Conservation (phyloP, 2,797 vertebrate genomes). For the Saxicola maurus region DNA sequence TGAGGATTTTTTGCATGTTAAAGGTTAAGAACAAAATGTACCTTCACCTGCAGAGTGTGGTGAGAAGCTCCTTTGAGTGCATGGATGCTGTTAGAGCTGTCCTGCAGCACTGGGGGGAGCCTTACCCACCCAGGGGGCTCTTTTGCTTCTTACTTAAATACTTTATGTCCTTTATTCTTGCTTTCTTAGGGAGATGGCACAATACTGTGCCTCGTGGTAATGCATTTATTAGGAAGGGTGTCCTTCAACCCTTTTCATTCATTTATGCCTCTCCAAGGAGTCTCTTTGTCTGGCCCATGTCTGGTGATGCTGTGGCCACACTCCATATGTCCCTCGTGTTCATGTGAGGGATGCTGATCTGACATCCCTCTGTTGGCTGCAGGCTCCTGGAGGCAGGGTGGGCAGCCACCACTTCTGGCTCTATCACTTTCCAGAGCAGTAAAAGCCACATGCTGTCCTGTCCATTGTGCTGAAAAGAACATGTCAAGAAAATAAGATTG, state of each 20-base stretch:
- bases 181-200: not conserved
- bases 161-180: not conserved
- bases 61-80: not conserved
- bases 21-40: not conserved
- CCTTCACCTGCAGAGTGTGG: not conserved
- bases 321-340: not conserved
- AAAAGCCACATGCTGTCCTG: not conserved
- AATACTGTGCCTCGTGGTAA: not conserved
- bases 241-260: not conserved
- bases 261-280: not conserved
- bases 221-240: not conserved
- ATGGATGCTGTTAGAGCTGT: not conserved
- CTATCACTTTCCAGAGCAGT: not conserved
- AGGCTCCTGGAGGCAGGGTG: not conserved
- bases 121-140: not conserved
- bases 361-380: not conserved
- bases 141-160: not conserved
- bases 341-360: not conserved
- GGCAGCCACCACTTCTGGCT: not conserved
- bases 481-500: not conserved
- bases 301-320: not conserved
- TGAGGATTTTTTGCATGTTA: constrained; percentile 22
- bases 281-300: not conserved
- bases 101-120: not conserved
- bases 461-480: not conserved